Evolutionary conservation across 1,140 invertebrate species (phyloP), one percentile per base, ranked within the genome.

Genomic region (Frieseomelitta varia): DNA sequence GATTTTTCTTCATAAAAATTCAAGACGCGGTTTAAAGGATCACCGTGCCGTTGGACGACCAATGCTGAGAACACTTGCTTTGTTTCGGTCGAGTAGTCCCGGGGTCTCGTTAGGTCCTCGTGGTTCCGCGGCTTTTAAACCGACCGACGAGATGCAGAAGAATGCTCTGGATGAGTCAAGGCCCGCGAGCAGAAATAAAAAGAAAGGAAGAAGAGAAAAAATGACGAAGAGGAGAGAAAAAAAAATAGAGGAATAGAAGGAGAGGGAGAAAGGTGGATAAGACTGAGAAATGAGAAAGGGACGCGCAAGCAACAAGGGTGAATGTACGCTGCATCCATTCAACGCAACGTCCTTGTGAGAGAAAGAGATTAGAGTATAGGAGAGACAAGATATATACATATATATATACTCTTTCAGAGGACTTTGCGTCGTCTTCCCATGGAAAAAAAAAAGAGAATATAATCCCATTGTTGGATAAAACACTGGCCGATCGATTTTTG

Each of bases 31-130:
- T 88, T 85, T 85, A 69, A 51, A 63, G 81, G 34, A 78, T 39
- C 67, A 34, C n/a, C 68, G 47, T 47, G 72, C 68, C 51, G 47
- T 78, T 30, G 30, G 12, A 4, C 53, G 51, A n/a, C n/a, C 34
- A 27, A 74, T 34, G 81, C 30, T 78, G 80, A 86, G 83, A 81
- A 88, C 85, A 88, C 78, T 90, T 78, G 89, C 87, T 91, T 91
- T 91, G 87, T 89, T 76, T 75, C 79, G 65, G 51, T 85, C 81
- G 85, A 90, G 85, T 85, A 77, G 78, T 71, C 82, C 81, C 47
- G 58, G 19, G 19, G 83, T 87, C 87, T 85, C 84, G 81, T 91
- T 87, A 90, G 63, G 82, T 65, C 56, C 85, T 91, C 73, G 65
- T 84, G 58, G 39, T 19, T 39, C 24, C 63, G 72, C 39, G 67